These are phyloP conservation scores for Frankliniella intonsa DNA, from an alignment of 2,888 invertebrate species.

Conservation along the genomic window DNA sequence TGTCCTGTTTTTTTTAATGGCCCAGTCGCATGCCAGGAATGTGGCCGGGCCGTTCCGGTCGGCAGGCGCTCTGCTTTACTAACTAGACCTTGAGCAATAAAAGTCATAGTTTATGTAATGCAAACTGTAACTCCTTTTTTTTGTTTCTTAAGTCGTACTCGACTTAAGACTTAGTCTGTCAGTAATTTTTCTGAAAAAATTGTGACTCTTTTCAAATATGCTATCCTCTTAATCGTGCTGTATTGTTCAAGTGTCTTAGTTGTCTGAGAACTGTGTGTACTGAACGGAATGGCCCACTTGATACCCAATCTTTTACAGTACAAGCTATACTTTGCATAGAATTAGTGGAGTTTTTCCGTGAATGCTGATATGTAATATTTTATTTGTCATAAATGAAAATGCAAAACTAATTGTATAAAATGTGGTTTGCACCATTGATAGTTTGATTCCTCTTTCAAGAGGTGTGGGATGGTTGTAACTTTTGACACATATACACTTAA, in stretches of 20 bases:
- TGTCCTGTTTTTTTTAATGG: neutral
- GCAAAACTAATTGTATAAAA: constrained; percentile 45
- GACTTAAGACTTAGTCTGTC: neutral
- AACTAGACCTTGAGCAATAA: no score
- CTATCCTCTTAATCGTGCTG: neutral
- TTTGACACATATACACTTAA: constrained; percentile 8
- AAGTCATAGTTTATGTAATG: no score
- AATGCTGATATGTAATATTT: constrained; percentile 10
- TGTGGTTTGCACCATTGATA: constrained; percentile 26
- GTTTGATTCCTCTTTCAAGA: constrained; percentile 17
- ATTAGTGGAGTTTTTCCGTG: constrained; percentile 80
- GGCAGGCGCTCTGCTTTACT: constrained; percentile 29
- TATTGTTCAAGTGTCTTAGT: neutral
- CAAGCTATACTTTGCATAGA: constrained; percentile 91
- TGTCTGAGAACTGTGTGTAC: constrained; percentile 34
- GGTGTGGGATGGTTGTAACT: constrained; percentile 1
- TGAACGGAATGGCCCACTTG: constrained; percentile 38
- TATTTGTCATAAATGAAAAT: constrained; percentile 42
- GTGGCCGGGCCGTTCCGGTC: constrained; percentile 34
- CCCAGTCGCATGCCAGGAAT: constrained; percentile 19
- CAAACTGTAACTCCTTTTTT: neutral
- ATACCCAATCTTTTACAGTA: constrained; percentile 47
- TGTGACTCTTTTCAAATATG: neutral
- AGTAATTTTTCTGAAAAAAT: neutral
- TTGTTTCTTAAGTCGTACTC: neutral